Percentiles rank a stretch among this genome's conserved stretches.
Evolutionary conservation across 1,140 invertebrate genomes (phyloP).

Genomic region (Scylla paramamosain): DNA sequence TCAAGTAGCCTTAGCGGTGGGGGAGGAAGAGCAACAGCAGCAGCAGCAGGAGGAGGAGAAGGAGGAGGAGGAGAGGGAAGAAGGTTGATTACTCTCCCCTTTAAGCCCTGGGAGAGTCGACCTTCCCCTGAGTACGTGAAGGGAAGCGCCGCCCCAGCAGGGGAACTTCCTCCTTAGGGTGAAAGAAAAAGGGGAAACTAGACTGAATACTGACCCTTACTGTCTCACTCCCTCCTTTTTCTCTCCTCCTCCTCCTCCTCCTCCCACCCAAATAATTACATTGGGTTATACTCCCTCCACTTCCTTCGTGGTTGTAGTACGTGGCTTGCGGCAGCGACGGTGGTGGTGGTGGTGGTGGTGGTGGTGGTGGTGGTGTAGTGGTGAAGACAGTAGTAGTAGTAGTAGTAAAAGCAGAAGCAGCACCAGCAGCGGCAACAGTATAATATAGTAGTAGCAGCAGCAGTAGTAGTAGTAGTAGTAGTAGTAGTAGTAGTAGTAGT

Average conservation of each 20-base stretch:
- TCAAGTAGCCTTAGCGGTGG: no score
- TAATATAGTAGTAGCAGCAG: not conserved
- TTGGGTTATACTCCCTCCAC: not conserved
- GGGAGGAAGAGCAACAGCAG: not conserved
- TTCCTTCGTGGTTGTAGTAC: not conserved
- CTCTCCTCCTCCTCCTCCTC: not conserved
- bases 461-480: not conserved
- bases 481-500: not conserved
- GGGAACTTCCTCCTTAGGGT: no score
- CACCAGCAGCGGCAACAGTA: not conserved
- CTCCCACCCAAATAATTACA: not conserved
- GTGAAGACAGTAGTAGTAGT: not conserved
- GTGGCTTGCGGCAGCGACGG: not conserved
- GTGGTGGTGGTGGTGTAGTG: not conserved
- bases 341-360: not conserved
- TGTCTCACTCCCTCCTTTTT: not conserved
- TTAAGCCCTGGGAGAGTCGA: no score
- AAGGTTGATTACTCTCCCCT: no score
- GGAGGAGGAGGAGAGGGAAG: not conserved
- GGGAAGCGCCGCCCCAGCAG: no score
- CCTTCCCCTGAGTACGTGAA: no score
- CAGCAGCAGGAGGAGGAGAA: not conserved
- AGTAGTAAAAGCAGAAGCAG: not conserved
- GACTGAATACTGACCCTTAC: not conserved
- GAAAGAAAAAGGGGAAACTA: no score